These are phyloP conservation scores for Scomber scombrus DNA, from an alignment of 2,113 vertebrate species.

Conservation along the genomic window DNA sequence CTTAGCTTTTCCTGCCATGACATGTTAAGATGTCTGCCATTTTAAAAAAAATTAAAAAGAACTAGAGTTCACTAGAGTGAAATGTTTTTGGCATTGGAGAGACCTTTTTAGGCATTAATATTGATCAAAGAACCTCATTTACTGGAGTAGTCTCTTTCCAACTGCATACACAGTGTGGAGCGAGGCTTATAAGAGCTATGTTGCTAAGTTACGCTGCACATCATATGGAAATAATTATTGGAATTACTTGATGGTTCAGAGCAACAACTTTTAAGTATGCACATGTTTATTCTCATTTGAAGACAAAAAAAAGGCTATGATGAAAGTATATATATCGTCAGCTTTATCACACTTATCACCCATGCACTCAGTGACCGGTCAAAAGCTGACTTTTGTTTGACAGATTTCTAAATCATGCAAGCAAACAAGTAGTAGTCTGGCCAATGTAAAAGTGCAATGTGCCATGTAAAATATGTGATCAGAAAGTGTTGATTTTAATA, in stretches of 20 bases:
- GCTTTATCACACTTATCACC: background rate
- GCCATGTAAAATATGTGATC: background rate
- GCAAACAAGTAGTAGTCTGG: background rate
- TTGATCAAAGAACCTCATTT: constrained; percentile 1
- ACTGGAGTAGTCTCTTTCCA: background rate
- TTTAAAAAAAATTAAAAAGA: background rate
- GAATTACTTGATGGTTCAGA: constrained; percentile 9
- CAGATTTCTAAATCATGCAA: background rate
- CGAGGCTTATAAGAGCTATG: background rate
- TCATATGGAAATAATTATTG: constrained; percentile 46
- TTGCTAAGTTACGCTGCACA: background rate
- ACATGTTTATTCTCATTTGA: constrained; percentile 20
- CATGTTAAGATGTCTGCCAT: constrained; percentile 3
- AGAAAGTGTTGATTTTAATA: background rate
- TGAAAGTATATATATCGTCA: constrained; percentile 3
- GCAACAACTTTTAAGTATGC: constrained; percentile 4
- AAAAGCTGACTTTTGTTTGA: background rate
- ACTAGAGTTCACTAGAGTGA: background rate
- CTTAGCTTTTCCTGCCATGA: background rate
- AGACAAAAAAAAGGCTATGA: background rate
- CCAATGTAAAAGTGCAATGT: background rate
- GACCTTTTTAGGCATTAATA: background rate
- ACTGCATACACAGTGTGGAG: background rate
- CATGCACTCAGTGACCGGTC: background rate
- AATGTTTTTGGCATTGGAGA: background rate